Evolutionary conservation across 2,888 invertebrate genomes (phyloP), one percentile per base, ranked within the genome.

Genomic region (Microchrysa polita): DNA sequence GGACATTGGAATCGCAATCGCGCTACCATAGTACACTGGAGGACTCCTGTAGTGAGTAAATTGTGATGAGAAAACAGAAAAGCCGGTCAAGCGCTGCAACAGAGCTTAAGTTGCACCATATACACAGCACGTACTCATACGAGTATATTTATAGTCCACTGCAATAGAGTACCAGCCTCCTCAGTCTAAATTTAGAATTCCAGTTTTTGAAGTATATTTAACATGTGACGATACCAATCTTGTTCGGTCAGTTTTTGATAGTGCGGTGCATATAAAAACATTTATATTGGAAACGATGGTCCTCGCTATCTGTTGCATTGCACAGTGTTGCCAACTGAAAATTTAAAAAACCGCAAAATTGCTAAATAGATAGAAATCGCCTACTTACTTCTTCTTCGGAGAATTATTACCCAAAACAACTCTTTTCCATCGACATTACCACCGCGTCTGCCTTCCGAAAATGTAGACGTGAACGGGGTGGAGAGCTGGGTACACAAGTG

Each of bases 131-230:
- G 27, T 5, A 34, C n/a, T n/a, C 7, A 34, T 34, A 34, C 27
- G 27, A 34, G 27, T 34, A 34, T 34, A 34, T 34, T 34, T 34
- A 34, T 34, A 34, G 27, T 34, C 2, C 7, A n/a, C 27, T 71
- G 59, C 52, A 57, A 59, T 57, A 61, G 59, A 61, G 59, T 20
- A 53, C 63, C 69, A 61, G 61, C 73, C 75, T 44, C 73, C 61
- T 67, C 59, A 42, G 44, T 69, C 73, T 75, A 75, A 72, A 72
- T 75, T 53, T 75, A 73, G 72, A 75, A 74, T 75, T 75, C 74
- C 74, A 74, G 74, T 74, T 75, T 75, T 75, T 75, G 52, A 57
- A 72, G 72, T 72, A 72, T 72, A 71, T 73, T 73, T 69, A 71
- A 34, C 27, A 34, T 34, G 7, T n/a, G n/a, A n/a, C n/a, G n/a